Evolutionary conservation across 2,888 invertebrate genomes (phyloP).

Genomic region (Smittia sp.): DNA sequence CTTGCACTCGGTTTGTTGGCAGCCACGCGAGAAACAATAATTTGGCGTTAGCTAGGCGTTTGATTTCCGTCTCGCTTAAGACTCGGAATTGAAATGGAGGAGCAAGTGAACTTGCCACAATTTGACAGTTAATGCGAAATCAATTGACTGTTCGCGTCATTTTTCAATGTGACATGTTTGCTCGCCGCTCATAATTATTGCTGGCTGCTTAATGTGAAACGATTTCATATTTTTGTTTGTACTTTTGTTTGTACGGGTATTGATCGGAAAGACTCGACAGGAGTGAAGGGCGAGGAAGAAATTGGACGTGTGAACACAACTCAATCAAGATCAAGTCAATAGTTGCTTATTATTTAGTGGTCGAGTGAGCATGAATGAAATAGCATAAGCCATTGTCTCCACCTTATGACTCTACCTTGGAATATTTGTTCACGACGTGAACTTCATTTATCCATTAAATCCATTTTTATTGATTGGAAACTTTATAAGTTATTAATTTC

Average conservation of each 20-base stretch:
- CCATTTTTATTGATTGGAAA: background rate
- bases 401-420: background rate
- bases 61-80: background rate
- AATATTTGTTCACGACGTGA: background rate
- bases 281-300: background rate
- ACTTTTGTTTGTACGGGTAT: background rate
- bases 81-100: background rate
- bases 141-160: background rate
- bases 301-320: background rate
- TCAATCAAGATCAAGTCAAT: background rate
- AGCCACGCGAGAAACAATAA: background rate
- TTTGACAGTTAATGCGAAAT: background rate
- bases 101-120: background rate
- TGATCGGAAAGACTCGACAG: background rate
- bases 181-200: background rate
- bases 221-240: background rate
- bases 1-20: conserved; percentile 6
- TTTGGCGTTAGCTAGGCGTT: background rate
- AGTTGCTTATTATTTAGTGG: background rate
- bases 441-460: background rate
- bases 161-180: background rate
- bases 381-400: background rate
- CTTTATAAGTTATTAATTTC: background rate
- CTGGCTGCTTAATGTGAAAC: background rate
- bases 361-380: background rate